Base-by-base conservation (phyloP, 2,797 vertebrate genomes). In the Sebastes wilsoni region DNA sequence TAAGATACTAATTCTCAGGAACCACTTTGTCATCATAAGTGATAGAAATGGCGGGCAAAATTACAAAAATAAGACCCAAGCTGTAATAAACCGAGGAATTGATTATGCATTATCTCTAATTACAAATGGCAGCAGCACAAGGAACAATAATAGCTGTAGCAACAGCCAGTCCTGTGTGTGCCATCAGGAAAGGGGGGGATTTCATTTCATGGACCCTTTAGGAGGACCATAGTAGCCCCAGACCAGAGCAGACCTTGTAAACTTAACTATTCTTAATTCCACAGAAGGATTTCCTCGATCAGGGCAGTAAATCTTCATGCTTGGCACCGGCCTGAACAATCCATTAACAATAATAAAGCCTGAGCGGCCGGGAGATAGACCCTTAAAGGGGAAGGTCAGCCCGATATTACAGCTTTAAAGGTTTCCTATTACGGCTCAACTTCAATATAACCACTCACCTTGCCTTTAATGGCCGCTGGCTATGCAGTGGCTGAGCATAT, bases 311-410 rank as follows among this genome's bases (percentile, higher is more conserved):
- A 93, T 92, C 90, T 90, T 75, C 66, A 79, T 67, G 87, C 93
- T 88, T 91, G 89, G 91, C 89, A 83, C 82, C 34, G 65, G 79
- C 81, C 87, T 81, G 86, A 90, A 90, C 87, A 89, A 93, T 90
- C 93, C 90, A 93, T 94, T 93, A 93, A 92, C 90, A 92, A 93
- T 90, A 92, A 93, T 92, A 94, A 92, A 92, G 75, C 73, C 81
- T 11, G 81, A 87, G 90, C 80, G 34, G 86, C 87, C 27, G 30
- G 85, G 84, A 89, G 93, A 92, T 78, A 75, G 90, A 91, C 83
- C 89, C 92, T 94, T 90, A 92, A 94, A 94, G 93, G 92, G 87
- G 91, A 95, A 95, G 93, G 93, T 94, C 93, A 92, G 88, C 74
- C 86, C 73, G 85, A 92, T 94, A 93, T 93, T 91, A 92, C 84